Evolutionary conservation across 2,113 vertebrate species (phyloP), one percentile per base, ranked within the genome.

Genomic region (Archocentrus centrarchus): DNA sequence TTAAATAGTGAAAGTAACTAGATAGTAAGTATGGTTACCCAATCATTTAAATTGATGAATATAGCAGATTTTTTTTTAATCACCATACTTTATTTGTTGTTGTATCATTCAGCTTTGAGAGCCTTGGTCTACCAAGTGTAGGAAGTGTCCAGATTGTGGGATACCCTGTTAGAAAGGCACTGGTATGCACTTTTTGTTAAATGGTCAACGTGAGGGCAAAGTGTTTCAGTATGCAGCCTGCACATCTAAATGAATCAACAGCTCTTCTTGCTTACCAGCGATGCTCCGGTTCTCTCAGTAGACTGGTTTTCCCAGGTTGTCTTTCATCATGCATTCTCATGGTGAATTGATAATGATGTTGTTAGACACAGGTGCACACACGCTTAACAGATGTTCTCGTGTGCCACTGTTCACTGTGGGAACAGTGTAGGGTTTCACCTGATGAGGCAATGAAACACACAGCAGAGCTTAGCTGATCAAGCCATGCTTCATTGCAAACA

Each of bases 321-420:
- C 77, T 64, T 15, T 77, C 32, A 0, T 1, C 59, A 32, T 17
- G 15, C 41, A 3, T n/a, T 66, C 30, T 32, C 59, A 53, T 6
- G 27, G 84, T 79, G 41, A 85, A 83, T 75, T 76, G 24, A 50
- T 90, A 78, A 85, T 75, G 80, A 9, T 83, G 80, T 47, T 77
- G 73, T 75, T 60, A 44, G 37, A 75, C 78, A 82, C 77, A 0
- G 39, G 3, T 44, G 32, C 73, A 44, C 61, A 18, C 64, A 35
- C 27, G 18, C 24, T 70, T 30, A 44, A 70, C 59, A 44, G 76
- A 59, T 41, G 44, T 47, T 59, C 79, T 79, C n/a, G 9, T 15
- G 47, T 88, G 64, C 77, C 79, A 11, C 70, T 6, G 27, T 32
- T 24, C 22, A 66, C n/a, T 13, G 20, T n/a, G 30, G 10, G 27